These are phyloP conservation scores for Apostichopus californicus DNA, from an alignment of 35 echinoderm and acorn worm species.

Conservation along the genomic window DNA sequence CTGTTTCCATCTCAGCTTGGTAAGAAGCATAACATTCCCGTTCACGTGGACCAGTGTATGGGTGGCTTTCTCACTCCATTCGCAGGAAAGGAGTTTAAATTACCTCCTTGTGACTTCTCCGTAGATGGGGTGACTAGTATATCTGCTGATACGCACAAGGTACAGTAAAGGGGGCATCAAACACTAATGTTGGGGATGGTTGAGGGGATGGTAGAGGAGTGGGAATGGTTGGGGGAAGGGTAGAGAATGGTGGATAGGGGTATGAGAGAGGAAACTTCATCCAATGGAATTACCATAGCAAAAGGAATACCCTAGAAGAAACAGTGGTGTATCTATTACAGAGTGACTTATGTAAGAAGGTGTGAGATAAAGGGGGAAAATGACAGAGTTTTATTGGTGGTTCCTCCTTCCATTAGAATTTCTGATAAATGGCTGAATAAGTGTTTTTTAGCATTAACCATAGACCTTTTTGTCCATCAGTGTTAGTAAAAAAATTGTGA, in stretches of 20 bases:
- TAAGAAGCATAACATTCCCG: conserved; percentile 77
- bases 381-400: no score
- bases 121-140: conserved; percentile 90
- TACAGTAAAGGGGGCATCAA: not conserved
- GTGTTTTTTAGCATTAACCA: no score
- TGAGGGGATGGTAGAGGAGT: not conserved
- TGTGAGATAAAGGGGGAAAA: no score
- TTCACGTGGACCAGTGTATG: conserved; percentile 92
- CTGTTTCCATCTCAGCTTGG: conserved; percentile 60
- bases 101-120: conserved; percentile 72
- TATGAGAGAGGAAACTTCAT: not conserved
- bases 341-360: no score
- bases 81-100: conserved; percentile 56
- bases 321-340: no score
- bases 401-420: no score
- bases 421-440: no score
- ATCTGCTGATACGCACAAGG: conserved; percentile 98
- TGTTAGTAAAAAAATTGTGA: no score
- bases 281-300: not conserved
- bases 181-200: not conserved
- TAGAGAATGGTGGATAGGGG: not conserved
- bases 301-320: no score
- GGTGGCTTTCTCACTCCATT: conserved; percentile 91
- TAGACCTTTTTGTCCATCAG: no score
- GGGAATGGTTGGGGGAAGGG: not conserved